These are phyloP conservation scores for Parnassius glacialis DNA, from an alignment of 2,888 invertebrate species.

Conservation along the genomic window DNA sequence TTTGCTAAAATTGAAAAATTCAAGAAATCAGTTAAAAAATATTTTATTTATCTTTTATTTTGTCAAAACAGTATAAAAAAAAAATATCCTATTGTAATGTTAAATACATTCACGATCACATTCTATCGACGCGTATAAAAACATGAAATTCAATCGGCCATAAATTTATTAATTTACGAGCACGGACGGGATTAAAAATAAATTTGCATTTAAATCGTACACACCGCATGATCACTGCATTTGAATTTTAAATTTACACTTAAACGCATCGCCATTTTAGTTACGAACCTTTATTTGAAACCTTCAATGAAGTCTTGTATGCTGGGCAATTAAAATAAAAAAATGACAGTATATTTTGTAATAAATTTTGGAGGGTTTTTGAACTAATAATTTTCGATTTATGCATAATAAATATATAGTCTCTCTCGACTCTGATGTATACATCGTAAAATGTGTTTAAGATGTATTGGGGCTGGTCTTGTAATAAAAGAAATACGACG, in stretches of 20 bases:
- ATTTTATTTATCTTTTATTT: too few relatives aligned
- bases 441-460: slow-evolving; percentile 22
- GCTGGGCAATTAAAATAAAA: slow-evolving; percentile 5
- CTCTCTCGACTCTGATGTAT: too few relatives aligned
- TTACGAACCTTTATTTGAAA: slow-evolving; percentile 3
- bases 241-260: slow-evolving; percentile 15
- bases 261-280: not conserved
- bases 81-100: slow-evolving; percentile 9
- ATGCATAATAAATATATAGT: too few relatives aligned
- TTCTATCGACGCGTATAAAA: slow-evolving; percentile 20
- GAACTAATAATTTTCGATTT: too few relatives aligned
- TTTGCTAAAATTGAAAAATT: too few relatives aligned
- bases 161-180: slow-evolving; percentile 31
- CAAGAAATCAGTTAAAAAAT: too few relatives aligned
- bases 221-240: slow-evolving; percentile 7
- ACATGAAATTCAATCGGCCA: slow-evolving; percentile 25
- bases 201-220: slow-evolving; percentile 27
- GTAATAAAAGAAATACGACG: slow-evolving; percentile 22
- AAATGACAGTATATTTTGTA: not conserved
- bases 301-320: slow-evolving; percentile 4
- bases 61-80: not conserved
- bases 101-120: slow-evolving; percentile 16
- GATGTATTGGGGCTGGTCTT: slow-evolving; percentile 16
- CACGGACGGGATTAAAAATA: slow-evolving; percentile 25
- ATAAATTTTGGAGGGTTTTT: too few relatives aligned